phyloP scores from a whole-genome alignment of 2,797 vertebrate species.

The Alca torda region DNA sequence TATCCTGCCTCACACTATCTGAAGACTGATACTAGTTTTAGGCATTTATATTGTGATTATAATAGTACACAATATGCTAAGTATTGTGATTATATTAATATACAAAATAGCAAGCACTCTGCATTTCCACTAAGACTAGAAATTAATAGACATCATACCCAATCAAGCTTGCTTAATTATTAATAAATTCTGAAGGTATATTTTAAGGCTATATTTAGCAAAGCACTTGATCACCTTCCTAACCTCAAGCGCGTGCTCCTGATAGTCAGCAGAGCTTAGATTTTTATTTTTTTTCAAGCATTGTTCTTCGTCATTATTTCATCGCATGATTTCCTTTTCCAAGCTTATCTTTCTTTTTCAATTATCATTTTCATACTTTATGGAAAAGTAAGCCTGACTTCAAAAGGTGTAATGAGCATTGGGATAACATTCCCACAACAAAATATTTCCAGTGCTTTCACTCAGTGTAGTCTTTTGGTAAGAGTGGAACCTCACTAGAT shows the following conservation, averaged over 20 bases:
- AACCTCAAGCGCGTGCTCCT: not conserved
- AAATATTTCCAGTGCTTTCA: not conserved
- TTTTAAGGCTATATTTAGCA: slow-evolving; percentile 29
- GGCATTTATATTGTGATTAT: not conserved
- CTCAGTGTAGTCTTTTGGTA: not conserved
- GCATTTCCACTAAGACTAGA: not conserved
- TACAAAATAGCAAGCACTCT: not conserved
- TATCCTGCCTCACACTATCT: not conserved
- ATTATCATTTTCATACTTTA: not conserved
- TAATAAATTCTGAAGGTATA: not conserved
- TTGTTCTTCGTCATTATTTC: not conserved
- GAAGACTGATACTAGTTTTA: not conserved
- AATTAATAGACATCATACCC: not conserved
- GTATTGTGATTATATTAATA: not conserved
- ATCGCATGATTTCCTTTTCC: not conserved
- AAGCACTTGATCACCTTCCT: not conserved
- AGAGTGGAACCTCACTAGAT: not conserved
- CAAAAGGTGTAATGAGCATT: not conserved
- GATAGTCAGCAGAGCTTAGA: not conserved
- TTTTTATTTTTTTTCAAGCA: not conserved
- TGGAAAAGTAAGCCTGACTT: not conserved
- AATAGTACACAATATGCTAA: not conserved
- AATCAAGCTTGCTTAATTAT: slow-evolving; percentile 26
- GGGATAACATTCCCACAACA: not conserved
- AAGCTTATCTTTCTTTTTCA: not conserved